Evolutionary conservation across 2,113 vertebrate species (phyloP), one percentile per base, ranked within the genome.

Genomic region (Fulica atra): DNA sequence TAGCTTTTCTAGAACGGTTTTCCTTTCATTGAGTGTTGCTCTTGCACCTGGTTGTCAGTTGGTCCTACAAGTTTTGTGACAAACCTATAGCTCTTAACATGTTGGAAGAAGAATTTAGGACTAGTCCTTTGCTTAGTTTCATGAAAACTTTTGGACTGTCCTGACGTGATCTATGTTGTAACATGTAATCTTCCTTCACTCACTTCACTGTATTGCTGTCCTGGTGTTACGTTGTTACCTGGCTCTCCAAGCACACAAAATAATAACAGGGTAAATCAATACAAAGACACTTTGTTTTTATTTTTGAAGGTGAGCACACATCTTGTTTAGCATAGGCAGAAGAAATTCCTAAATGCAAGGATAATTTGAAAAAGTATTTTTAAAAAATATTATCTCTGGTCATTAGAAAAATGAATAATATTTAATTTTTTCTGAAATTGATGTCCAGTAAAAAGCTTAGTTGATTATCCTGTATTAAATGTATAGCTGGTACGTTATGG

Each of bases 71-170:
- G 14, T 78, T 81, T 79, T 68, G 56, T 79, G n/a, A 20, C 42
- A 50, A 38, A 44, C 10, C 25, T 65, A 60, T 46, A 61, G 9
- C 7, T 74, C 16, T 21, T 48, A 25, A 40, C 0, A 0, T 48
- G 12, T 28, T 74, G 46, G 19, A 71, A 86, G 17, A 81, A 94
- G 20, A 70, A 51, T 53, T 92, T 68, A 44, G 7, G 53, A 24
- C 14, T 83, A 73, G n/a, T 54, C 21, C 29, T 91, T 63, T 50
- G 40, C 31, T 69, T 78, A 63, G 16, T 74, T 87, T 86, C 33
- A 11, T 81, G 25, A 40, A 78, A 54, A 13, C 7, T 69, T 57
- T 65, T 80, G 61, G 38, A 42, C 44, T 61, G 36, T 8, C 51
- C 36, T 66, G 35, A 56, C 24, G 65, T n/a, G 29, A 65, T 2